Percentiles rank a stretch among this genome's conserved stretches.
These are phyloP conservation scores for Phania funesta DNA, from an alignment of 2,888 invertebrate genomes.

Conservation along the genomic window DNA sequence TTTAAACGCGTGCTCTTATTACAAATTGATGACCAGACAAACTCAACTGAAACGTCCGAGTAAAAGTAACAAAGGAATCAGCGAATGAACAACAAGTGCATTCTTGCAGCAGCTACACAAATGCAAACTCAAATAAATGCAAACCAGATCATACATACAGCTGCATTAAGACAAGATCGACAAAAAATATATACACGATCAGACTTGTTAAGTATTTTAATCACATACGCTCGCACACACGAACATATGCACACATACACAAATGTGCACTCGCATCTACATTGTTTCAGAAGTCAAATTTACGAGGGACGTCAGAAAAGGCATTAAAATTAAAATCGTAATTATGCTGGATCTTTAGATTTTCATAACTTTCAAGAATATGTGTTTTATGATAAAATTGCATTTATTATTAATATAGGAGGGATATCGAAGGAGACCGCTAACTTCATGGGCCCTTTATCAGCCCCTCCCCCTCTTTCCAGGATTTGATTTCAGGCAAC, in stretches of 20 bases:
- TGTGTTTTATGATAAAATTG: too few relatives aligned
- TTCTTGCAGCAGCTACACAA: slow-evolving; percentile 6
- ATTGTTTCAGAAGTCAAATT: not conserved
- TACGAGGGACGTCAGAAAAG: not conserved
- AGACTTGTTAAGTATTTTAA: slow-evolving; percentile 31
- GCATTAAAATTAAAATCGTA: not conserved
- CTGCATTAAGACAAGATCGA: slow-evolving; percentile 50
- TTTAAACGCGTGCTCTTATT: slow-evolving; percentile 63
- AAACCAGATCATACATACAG: slow-evolving; percentile 44
- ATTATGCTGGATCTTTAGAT: too few relatives aligned
- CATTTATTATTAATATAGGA: too few relatives aligned
- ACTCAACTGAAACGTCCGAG: slow-evolving; percentile 41
- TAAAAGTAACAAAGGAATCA: slow-evolving; percentile 29
- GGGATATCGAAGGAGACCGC: too few relatives aligned
- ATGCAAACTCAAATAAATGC: slow-evolving; percentile 17
- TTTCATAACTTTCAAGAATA: too few relatives aligned
- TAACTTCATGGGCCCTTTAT: too few relatives aligned
- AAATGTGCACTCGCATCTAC: not conserved
- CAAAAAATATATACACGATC: slow-evolving; percentile 2
- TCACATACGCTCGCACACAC: not conserved
- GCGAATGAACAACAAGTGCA: slow-evolving; percentile 53
- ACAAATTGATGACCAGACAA: slow-evolving; percentile 63
- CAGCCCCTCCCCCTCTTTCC: too few relatives aligned
- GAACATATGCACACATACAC: not conserved
- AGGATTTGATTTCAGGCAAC: too few relatives aligned